Evolutionary conservation across 2,797 vertebrate genomes (phyloP).

Genomic region (Macropodus opercularis): DNA sequence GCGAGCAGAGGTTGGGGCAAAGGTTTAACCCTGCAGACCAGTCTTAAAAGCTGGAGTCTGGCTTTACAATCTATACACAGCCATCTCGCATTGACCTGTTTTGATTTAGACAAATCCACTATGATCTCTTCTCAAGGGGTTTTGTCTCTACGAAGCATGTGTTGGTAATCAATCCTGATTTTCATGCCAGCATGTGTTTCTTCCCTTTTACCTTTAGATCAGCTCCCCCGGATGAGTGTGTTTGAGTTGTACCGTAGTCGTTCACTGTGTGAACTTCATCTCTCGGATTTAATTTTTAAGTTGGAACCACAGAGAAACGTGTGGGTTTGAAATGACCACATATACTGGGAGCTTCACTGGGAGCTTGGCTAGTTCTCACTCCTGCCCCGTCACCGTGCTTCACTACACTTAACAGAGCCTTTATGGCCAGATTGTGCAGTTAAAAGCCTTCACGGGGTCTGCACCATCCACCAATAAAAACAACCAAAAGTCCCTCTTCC

Average conservation of each 20-base stretch:
- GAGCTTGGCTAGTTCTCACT: constrained; percentile 41
- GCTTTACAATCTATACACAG: constrained; percentile 30
- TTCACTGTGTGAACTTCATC: neutral
- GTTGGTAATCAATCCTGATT: neutral
- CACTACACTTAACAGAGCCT: constrained; percentile 79
- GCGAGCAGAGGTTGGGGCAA: constrained; percentile 68
- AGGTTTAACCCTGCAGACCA: constrained; percentile 63
- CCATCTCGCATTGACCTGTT: constrained; percentile 10
- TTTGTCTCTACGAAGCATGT: neutral
- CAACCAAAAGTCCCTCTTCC: constrained; percentile 73
- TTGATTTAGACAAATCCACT: constrained; percentile 8
- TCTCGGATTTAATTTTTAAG: no score
- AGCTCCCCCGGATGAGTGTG: neutral
- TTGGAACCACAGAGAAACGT: neutral
- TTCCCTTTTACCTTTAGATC: neutral
- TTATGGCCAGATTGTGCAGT: constrained; percentile 75
- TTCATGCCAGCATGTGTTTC: neutral
- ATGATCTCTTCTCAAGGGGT: constrained; percentile 8
- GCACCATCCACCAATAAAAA: constrained; percentile 79
- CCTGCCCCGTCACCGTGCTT: constrained; percentile 72
- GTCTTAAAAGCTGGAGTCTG: constrained; percentile 43
- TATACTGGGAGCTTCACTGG: constrained; percentile 42
- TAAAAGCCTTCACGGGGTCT: constrained; percentile 79
- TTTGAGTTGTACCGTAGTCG: neutral
- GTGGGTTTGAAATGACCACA: constrained; percentile 16